Base-by-base conservation (phyloP, 2,888 invertebrate genomes). In the Choreutis nemorana region DNA sequence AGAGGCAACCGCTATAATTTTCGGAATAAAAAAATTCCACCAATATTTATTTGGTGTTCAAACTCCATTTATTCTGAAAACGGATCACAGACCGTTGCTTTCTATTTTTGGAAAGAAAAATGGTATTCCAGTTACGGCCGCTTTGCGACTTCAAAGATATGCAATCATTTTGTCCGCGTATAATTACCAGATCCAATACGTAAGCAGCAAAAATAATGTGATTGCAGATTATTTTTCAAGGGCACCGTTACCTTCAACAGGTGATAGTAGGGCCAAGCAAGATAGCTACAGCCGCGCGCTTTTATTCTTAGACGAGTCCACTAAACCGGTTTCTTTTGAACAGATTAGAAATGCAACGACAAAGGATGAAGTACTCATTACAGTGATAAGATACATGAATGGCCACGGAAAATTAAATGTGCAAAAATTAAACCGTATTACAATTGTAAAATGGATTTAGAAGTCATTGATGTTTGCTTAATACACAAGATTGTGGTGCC, bases 401-500 rank as follows among this genome's bases (percentile, higher is more conserved):
- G 37, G 37, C 34, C 37, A 1, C 15, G 11, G 4, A 30, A 29
- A 20, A 12, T 5, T 18, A 18, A 8, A 18, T 8, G 5, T 8
- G 8, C 5, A 6, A 18, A 18, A 6, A 18, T 8, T 18, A 18
- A 18, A 18, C 18, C 18, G 8, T 18, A 6, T 18, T 18, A 18
- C 8, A 8, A 18, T 18, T 18, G 28, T 22, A 20, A 14, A 10
- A 28, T 11, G 8, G 18, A 28, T 9, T 21, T 28, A 6, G 28
- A 20, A 2, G 14, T 28, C 3, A 29, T 29, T 26, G 29, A 32
- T 16, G 29, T 28, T 1, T 6, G 14, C 9, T 7, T 32, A 2
- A 26, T 34, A 33, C 34, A 36, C 22, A 36, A 36, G 15, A 29
- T 36, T 2, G 32, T 36, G 1, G 29, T 36, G 10, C 36, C 36